Conservation (phyloP, 2,888 invertebrate species). For the Microplitis manilae region DNA sequence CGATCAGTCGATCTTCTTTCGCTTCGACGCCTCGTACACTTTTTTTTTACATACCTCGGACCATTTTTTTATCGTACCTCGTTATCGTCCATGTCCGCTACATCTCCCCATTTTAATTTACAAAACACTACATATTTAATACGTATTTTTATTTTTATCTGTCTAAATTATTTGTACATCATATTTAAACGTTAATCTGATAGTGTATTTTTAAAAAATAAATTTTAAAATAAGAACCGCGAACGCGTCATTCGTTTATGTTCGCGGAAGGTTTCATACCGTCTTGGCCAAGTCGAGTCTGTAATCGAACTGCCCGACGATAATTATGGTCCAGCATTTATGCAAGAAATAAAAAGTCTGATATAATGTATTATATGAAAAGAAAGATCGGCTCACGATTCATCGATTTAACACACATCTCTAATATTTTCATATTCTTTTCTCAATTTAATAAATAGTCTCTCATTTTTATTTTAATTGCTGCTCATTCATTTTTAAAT, state of each 20-base stretch:
- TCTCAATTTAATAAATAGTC: background rate
- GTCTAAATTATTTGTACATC: too few species aligned
- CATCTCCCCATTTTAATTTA: background rate
- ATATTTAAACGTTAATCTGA: too few species aligned
- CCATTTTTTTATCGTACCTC: background rate
- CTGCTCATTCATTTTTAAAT: background rate
- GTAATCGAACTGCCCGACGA: slow-evolving; percentile 54
- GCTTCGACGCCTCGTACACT: background rate
- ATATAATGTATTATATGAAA: slow-evolving; percentile 2
- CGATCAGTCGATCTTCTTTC: slow-evolving; percentile 32
- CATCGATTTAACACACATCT: background rate
- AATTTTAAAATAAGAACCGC: background rate
- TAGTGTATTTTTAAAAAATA: too few species aligned
- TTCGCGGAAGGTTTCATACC: slow-evolving; percentile 22
- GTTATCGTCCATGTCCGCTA: slow-evolving; percentile 6
- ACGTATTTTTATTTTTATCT: background rate
- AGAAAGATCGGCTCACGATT: slow-evolving; percentile 29
- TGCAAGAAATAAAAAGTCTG: background rate
- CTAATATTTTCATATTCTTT: background rate
- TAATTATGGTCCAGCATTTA: slow-evolving; percentile 49
- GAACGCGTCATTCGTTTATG: slow-evolving; percentile 22
- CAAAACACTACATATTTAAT: background rate
- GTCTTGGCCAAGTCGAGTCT: slow-evolving; percentile 36
- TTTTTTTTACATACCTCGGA: background rate
- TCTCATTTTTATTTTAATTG: background rate